Evolutionary conservation across 2,888 invertebrate genomes (phyloP), one percentile per base, ranked within the genome.

Genomic region (Coenonympha arcania): DNA sequence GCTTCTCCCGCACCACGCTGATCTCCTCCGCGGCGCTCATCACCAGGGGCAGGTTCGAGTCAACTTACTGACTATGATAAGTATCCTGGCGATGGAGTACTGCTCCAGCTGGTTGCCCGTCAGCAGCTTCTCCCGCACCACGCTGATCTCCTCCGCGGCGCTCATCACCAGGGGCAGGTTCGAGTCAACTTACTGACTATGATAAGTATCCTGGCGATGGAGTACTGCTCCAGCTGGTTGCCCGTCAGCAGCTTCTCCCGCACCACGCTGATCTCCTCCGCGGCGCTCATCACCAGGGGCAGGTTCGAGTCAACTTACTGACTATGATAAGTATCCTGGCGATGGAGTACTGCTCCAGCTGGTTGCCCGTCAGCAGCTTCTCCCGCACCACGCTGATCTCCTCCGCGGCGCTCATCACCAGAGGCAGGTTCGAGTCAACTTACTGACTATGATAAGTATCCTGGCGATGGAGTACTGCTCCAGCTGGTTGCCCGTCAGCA

Each of bases 51-150:
- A 84, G 69, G 3, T 64, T 73, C 30, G 71, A 73, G 16, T 86
- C 85, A n/a, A n/a, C n/a, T n/a, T n/a, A n/a, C 87, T 68, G 37
- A 86, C 85, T 67, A 87, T 70, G 50, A 87, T 84, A 6, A 85
- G 75, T 58, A 87, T 72, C 54, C 87, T 72, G 3, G 87, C 79
- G 2, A 86, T 58, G 1, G 85, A 79, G 56, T 85, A 85, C 61
- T 81, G 83, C 45, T 87, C 85, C 51, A 86, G 51, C 54, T 77
- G 71, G 26, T 76, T 74, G 1, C 86, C 87, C 15, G 65, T 70
- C 3, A 87, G 61, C 11, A 87, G 57, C 28, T 74, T 81, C 46
- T 84, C 81, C 26, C 85, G 64, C 1, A 87, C 73, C 1, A 76
- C 62, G 39, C 72, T 61, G 0, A 84, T 79, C 47, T 85, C 80